Percentiles rank a stretch among this genome's conserved stretches.
Evolutionary conservation across 2,888 invertebrate genomes (phyloP).

Genomic region (Diloba caeruleocephala): DNA sequence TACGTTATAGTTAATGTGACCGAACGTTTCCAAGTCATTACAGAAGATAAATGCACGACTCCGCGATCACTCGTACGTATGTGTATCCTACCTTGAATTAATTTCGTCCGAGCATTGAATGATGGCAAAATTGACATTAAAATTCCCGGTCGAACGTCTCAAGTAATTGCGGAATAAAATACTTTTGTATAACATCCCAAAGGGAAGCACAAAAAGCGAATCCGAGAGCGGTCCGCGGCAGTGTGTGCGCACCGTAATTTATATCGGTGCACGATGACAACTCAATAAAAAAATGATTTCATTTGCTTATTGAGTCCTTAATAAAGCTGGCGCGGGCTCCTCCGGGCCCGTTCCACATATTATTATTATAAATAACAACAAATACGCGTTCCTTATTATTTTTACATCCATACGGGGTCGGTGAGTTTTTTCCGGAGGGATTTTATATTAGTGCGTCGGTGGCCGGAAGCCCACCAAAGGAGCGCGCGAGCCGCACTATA

Average conservation of each 20-base stretch:
- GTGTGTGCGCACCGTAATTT: constrained; percentile 82
- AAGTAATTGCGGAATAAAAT: constrained; percentile 89
- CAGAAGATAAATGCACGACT: constrained; percentile 77
- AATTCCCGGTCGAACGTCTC: constrained; percentile 85
- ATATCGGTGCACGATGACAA: constrained; percentile 87
- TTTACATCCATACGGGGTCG: constrained; percentile 65
- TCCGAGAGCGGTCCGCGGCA: constrained; percentile 66
- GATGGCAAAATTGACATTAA: constrained; percentile 88
- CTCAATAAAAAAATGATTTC: constrained; percentile 89
- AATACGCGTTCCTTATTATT: constrained; percentile 76
- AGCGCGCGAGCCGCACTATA: constrained; percentile 62
- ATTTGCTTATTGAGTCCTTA: constrained; percentile 89
- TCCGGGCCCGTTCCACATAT: constrained; percentile 75
- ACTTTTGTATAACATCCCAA: constrained; percentile 86
- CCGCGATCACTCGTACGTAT: constrained; percentile 63
- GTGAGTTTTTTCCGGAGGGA: constrained; percentile 64
- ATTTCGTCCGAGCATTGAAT: constrained; percentile 85
- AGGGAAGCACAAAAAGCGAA: constrained; percentile 83
- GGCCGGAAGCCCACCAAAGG: constrained; percentile 79
- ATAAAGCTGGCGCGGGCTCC: constrained; percentile 80
- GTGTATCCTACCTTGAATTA: constrained; percentile 77
- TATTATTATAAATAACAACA: constrained; percentile 82
- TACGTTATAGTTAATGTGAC: constrained; percentile 77
- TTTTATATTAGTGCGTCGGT: constrained; percentile 54
- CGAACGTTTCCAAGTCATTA: constrained; percentile 83